These are phyloP conservation scores for Sciurus niger DNA, from an alignment of 2,113 vertebrate genomes.

Conservation along the genomic window DNA sequence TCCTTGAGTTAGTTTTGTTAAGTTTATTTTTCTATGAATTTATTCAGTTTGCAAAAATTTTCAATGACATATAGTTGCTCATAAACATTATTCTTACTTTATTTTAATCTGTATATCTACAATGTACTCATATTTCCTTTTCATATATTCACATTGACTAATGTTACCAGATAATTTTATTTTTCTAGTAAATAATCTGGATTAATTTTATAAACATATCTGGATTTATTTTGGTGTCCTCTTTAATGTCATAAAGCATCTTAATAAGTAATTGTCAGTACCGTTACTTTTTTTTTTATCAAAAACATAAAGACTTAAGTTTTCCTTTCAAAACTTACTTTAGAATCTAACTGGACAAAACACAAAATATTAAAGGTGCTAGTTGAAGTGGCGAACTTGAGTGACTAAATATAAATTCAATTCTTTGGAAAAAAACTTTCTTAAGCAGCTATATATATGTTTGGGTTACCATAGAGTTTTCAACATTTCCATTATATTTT, in stretches of 20 bases:
- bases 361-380: too few species aligned
- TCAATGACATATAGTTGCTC: not conserved
- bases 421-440: too few species aligned
- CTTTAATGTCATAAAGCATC: not conserved
- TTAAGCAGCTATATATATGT: not conserved
- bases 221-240: not conserved
- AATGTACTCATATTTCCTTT: not conserved
- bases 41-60: not conserved
- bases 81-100: not conserved
- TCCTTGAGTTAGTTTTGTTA: not conserved
- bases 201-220: not conserved
- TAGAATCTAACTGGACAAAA: too few species aligned
- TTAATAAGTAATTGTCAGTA: not conserved
- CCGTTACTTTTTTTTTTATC: not conserved
- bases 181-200: not conserved
- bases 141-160: not conserved
- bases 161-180: not conserved
- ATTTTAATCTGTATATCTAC: not conserved
- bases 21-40: not conserved
- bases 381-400: too few species aligned
- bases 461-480: not conserved
- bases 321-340: not conserved
- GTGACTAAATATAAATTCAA: too few species aligned
- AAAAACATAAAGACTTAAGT: not conserved
- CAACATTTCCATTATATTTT: not conserved